phyloP scores from a whole-genome alignment of 2,113 vertebrate genomes.

The Pionites leucogaster region DNA sequence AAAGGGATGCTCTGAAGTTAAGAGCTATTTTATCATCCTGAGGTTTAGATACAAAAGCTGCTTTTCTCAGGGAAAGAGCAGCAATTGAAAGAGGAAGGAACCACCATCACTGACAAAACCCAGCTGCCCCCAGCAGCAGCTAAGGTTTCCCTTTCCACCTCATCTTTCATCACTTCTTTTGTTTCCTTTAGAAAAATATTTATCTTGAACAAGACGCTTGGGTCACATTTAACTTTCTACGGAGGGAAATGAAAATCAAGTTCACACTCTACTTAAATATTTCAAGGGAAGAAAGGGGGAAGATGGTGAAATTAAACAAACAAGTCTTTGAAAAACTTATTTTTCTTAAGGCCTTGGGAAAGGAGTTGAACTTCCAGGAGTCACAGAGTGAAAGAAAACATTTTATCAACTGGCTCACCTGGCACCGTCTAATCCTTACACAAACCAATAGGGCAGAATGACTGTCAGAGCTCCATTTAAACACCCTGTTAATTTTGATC shows the following conservation, averaged over 20 bases:
- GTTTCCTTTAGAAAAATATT: constrained; percentile 60
- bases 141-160: constrained; percentile 16
- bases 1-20: not conserved
- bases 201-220: not conserved
- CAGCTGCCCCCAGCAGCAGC: constrained; percentile 27
- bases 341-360: not conserved
- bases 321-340: not conserved
- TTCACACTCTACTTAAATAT: constrained; percentile 9
- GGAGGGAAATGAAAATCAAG: constrained; percentile 23
- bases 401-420: not conserved
- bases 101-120: not conserved
- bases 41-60: not conserved
- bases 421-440: not conserved
- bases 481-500: constrained; percentile 28
- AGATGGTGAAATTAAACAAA: not conserved
- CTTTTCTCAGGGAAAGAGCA: not conserved
- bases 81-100: constrained; percentile 4
- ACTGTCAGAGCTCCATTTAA: constrained; percentile 50
- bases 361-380: not conserved
- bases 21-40: not conserved
- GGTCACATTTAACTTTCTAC: constrained; percentile 20
- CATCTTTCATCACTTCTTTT: constrained; percentile 43
- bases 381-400: not conserved
- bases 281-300: not conserved
- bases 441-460: not conserved